Base-by-base conservation (phyloP, 2,797 vertebrate genomes). In the Melanotaenia nigrans region DNA sequence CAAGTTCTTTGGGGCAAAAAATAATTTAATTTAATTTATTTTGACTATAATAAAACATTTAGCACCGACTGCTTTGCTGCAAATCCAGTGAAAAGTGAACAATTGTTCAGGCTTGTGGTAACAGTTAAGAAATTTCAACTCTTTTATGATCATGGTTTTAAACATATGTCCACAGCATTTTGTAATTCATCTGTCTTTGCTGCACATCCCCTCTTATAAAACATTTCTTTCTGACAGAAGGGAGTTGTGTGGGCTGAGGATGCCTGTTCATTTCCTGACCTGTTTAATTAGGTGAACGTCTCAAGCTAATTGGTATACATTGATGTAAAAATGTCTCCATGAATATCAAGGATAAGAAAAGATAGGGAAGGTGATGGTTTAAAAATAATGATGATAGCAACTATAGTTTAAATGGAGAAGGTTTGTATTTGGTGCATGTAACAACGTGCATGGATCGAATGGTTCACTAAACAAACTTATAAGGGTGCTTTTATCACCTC, bases 281-380 rank as follows among this genome's bases (percentile, higher is more conserved):
- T 84, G 72, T 35, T 22, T 75, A 78, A 92, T 91, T 85, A 91
- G 78, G 75, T 84, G 85, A 89, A 83, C 79, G 81, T 78, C 82
- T 83, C 82, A 85, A 77, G 61, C 68, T 89, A 92, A 93, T 90
- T 78, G 86, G 83, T 74, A 81, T 87, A 83, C 77, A 85, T 91
- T 70, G 82, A 83, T 63, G 81, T 82, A 80, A 87, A 81, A 84
- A 84, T 86, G 55, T 83, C 75, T 83, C 78, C 79, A 89, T 92
- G 83, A 88, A 90, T 90, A 92, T 91, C 85, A 91, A 90, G 93
- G 85, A 63, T 35, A 65, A 76, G 57, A 71, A 73, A 65, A 56
- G 80, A 83, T 71, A 79, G 45, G 76, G 77, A 75, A 56, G n/a
- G 63, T 74, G 73, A 66, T 20, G 4, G 69, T 35, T 75, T 64